Conservation (phyloP, 2,797 vertebrate species). For the Distichodus sexfasciatus region DNA sequence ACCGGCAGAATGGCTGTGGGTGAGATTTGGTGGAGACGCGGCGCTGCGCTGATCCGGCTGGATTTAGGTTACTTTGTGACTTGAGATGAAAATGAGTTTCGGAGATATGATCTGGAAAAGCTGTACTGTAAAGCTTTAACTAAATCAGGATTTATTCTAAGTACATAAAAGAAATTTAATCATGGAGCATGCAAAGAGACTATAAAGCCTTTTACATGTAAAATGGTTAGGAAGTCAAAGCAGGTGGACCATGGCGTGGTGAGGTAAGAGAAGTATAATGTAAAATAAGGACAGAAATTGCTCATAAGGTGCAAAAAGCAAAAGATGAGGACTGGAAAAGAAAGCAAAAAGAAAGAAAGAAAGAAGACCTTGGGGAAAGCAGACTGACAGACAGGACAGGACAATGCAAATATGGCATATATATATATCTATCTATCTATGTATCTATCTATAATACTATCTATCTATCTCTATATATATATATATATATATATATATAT, state of each 20-base stretch:
- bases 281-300: not conserved
- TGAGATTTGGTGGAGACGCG: conserved; percentile 60
- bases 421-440: too few species aligned
- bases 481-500: too few species aligned
- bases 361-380: not conserved
- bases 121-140: conserved; percentile 61
- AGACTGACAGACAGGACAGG: too few species aligned
- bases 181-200: not conserved
- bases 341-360: not conserved
- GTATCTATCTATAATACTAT: too few species aligned
- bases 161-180: conserved; percentile 62
- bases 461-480: too few species aligned
- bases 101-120: conserved; percentile 52
- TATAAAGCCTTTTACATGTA: too few species aligned
- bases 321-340: not conserved
- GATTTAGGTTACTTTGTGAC: conserved; percentile 74
- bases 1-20: conserved; percentile 53
- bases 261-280: too few species aligned
- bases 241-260: too few species aligned
- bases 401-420: not conserved
- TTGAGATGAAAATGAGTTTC: conserved; percentile 71
- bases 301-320: not conserved
- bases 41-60: conserved; percentile 65
- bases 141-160: conserved; percentile 67
- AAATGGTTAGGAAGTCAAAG: too few species aligned